Base-by-base conservation (phyloP, 2,113 vertebrate genomes). In the Saccopteryx leptura region DNA sequence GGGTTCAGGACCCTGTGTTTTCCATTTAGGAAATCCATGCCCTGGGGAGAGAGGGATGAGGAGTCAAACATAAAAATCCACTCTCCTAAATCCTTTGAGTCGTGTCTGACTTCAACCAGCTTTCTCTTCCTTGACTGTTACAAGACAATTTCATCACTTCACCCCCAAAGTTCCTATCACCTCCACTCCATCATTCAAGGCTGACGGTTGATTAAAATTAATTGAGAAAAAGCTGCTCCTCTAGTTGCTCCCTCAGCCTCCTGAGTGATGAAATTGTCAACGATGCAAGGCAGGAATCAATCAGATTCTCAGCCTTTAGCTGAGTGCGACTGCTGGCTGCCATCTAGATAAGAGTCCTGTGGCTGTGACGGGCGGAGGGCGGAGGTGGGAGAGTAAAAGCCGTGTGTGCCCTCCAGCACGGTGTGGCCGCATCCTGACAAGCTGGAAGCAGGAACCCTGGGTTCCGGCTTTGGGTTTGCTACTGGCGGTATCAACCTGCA, bases 191-290 rank as follows among this genome's bases (percentile, higher is more conserved):
- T 82, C 76, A 69, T 80, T 90, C 76, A 93, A 82, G 66, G 56
- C 50, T 85, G 88, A 72, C 60, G 76, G 61, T 88, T 93, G 97
- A 97, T 97, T 92, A 97, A 97, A 95, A 92, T 95, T 92, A 96
- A 96, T 81, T 46, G 84, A 90, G 72, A 81, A 60, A 93, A 97
- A 88, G 54, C 50, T 88, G n/a, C 63, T 90, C 39, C 56, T 56
- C 76, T 58, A 46, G 81, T 74, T 72, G 85, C 88, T 66, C 94
- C 68, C n/a, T 89, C 26, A 31, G 84, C 13, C 46, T 56, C 89
- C 68, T 90, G 91, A 88, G 46, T 69, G 81, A 94, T 97, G 85
- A 96, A 82, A 82, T 58, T 95, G 88, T 96, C 90, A 95, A 23
- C 0, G 0, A 69, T n/a, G 33, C 14, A 8, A 66, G 81, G 72